Percentiles rank a stretch among this genome's conserved stretches.
Conservation (phyloP, 2,113 vertebrate species). For the Ameiurus melas region DNA sequence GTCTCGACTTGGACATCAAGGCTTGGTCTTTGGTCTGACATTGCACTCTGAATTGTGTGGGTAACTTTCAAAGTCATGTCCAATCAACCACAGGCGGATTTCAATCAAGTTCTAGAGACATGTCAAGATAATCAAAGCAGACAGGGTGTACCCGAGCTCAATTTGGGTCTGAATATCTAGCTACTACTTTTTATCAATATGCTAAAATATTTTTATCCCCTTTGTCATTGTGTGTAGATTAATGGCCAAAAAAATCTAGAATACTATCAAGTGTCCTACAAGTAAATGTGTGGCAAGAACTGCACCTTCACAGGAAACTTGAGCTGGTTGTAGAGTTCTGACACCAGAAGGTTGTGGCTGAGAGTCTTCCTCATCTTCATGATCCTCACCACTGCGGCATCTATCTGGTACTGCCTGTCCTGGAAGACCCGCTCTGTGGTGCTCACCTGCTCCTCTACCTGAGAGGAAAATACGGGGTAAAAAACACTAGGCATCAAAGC, state of each 20-base stretch:
- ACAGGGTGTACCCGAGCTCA: neutral
- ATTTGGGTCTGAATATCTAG: neutral
- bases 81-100: neutral
- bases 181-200: neutral
- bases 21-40: neutral
- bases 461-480: neutral
- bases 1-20: neutral
- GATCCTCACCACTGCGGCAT: conserved; percentile 95
- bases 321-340: conserved; percentile 98
- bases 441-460: conserved; percentile 98
- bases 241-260: neutral
- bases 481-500: neutral
- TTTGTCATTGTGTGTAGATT: neutral
- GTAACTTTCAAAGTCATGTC: neutral
- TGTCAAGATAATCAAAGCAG: neutral
- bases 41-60: neutral
- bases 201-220: neutral
- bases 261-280: neutral
- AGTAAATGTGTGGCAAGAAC: too few relatives aligned
- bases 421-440: conserved; percentile 97
- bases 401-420: conserved; percentile 98
- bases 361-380: conserved; percentile 99
- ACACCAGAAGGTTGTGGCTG: conserved; percentile 96
- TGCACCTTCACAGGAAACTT: conserved; percentile 97
- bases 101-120: neutral